Evolutionary conservation across 2,888 invertebrate species (phyloP), one percentile per base, ranked within the genome.

Genomic region (Coecobrya sp.): DNA sequence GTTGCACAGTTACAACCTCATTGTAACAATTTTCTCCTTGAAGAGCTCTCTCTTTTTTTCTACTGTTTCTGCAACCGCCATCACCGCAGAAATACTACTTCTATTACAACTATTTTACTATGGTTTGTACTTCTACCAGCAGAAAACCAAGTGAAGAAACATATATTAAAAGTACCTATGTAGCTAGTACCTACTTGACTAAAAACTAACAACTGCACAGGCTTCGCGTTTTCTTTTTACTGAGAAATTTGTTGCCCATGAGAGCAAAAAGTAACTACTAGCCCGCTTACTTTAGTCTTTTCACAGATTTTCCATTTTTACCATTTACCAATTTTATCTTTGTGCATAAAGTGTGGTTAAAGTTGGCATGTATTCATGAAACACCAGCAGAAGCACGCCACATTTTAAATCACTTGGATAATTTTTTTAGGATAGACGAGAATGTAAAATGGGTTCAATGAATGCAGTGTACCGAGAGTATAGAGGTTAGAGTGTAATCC

Each of bases 1-100:
- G 85, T 90, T 86, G 45, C 49, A 86, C 79, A 79, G 82, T 90
- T 85, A 85, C 85, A 76, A 76, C 65, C 90, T 86, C 79, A 90
- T 90, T 90, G 90, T 68, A 90, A 90, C 85, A 90, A 85, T 86
- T 86, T 90, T 90, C 90, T 90, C 86, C 79, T 90, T 86, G 90
- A 90, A 90, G 79, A 85, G 86, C 73, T 84, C 27, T 27, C 25
- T 82, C 45, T 27, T 89, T 82, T 30, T 65, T 85, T 62, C 36
- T 68, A 22, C 22, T 65, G 65, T 49, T 81, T 76, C 45, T 19
- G 68, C 65, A 68, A 30, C 65, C 65, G 16, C 65, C 73, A 76
- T 45, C 45, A 30, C 27, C 49, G 16, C 86, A 85, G 49, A 5
- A 55, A n/a, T 55, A 62, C 65, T 30, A 68, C 65, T 16, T 16